A percentile compares a stretch with the other conserved stretches of the same genome.
Conservation (phyloP, 2,113 vertebrate genomes). For the Entomyzon cyanotis region DNA sequence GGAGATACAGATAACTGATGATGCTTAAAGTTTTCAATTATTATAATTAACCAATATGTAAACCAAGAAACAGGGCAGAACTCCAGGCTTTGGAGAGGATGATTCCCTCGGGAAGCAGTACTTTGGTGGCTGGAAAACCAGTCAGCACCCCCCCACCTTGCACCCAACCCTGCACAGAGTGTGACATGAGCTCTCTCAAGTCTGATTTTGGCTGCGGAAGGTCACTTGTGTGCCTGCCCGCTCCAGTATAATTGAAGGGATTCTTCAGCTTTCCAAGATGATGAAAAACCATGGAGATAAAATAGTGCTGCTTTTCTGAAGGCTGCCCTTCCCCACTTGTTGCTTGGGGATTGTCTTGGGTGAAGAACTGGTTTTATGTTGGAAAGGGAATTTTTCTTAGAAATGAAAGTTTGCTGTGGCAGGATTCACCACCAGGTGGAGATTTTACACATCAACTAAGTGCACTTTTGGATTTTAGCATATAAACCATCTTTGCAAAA, state of each 20-base stretch:
- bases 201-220: not conserved
- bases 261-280: not conserved
- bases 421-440: constrained; percentile 36
- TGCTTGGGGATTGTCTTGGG: not conserved
- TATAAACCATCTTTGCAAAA: not conserved
- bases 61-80: not conserved
- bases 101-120: not conserved
- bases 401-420: not conserved
- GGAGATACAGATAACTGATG: not conserved
- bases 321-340: not conserved
- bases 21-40: not conserved
- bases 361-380: not conserved
- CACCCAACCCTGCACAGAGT: rapidly evolving
- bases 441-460: not conserved
- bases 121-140: not conserved
- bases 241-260: not conserved
- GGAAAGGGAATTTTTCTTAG: not conserved
- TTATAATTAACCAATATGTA: not conserved
- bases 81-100: not conserved
- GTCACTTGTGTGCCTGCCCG: not conserved
- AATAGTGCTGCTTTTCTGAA: not conserved
- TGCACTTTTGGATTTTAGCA: not conserved
- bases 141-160: not conserved
- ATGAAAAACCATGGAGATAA: not conserved
- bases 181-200: rapidly evolving